Evolutionary conservation across 1,140 invertebrate genomes (phyloP), one percentile per base, ranked within the genome.

Genomic region (Anadara kagoshimensis): DNA sequence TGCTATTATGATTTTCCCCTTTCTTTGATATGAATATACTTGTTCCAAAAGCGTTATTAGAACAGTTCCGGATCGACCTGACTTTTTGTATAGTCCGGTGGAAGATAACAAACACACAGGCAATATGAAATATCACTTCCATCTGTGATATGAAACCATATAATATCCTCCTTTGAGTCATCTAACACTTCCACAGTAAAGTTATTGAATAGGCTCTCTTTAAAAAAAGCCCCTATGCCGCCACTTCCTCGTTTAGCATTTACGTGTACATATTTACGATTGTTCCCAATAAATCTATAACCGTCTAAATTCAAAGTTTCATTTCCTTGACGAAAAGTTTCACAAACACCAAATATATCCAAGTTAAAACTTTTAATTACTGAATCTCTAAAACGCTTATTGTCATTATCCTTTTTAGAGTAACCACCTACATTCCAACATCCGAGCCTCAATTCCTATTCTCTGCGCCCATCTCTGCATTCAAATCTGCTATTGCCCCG

Each of bases 171-270:
- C 14, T 56, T 63, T 26, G 51, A 24, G 10, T 36, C 12, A 24
- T 74, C 72, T 18, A 74, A 22, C n/a, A 68, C 10, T 18, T 10
- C 29, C 5, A 68, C n/a, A 45, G 57, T 18, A 41, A 54, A 59
- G 12, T 14, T n/a, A 8, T 45, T 14, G n/a, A 58, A 58, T 49
- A 68, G 5, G 11, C 12, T 43, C n/a, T 68, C 14, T 20, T 59
- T 68, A 7, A 58, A 58, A 57, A 75, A 47, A 5, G 63, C 26
- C 51, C 66, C 56, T 16, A 75, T 67, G 12, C 73, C 67, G 5
- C 65, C 73, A 16, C 57, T 56, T 8, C 67, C 73, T 3, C 63
- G 41, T 49, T 24, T 68, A 10, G 65, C 71, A 49, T 56, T 66
- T 11, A n/a, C 20, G 57, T 69, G 41, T 26, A 67, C 7, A 3